Evolutionary conservation across 2,797 vertebrate genomes (phyloP).

Genomic region (Loriculus beryllinus): DNA sequence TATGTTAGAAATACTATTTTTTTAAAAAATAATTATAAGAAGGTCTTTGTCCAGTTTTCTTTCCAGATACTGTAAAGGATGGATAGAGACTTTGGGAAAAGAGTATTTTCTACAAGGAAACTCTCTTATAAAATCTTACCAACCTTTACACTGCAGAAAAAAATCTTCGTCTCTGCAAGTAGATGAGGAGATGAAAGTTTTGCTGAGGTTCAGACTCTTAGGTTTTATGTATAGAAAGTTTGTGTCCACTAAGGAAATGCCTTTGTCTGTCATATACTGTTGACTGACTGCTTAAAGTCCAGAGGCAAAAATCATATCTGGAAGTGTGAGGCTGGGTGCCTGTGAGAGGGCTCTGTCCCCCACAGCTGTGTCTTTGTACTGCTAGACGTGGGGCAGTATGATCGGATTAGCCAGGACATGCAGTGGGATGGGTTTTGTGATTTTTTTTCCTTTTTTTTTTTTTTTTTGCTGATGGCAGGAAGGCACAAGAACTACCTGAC

Average conservation of each 20-base stretch:
- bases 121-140: neutral
- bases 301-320: neutral
- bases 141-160: neutral
- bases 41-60: neutral
- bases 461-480: neutral
- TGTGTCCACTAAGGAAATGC: neutral
- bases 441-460: neutral
- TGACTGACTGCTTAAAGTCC: neutral
- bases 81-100: neutral
- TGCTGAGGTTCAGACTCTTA: neutral
- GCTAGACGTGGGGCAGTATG: neutral
- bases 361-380: accelerated
- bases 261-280: neutral
- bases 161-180: neutral
- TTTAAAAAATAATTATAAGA: neutral
- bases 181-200: neutral
- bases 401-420: neutral
- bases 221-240: neutral
- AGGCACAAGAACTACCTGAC: neutral
- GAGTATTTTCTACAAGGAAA: neutral
- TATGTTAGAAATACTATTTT: neutral
- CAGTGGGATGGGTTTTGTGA: neutral
- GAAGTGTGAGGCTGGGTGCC: neutral
- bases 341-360: neutral
- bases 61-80: neutral